phyloP scores from a whole-genome alignment of 1,140 invertebrate genomes.

The Bombus polaris region DNA sequence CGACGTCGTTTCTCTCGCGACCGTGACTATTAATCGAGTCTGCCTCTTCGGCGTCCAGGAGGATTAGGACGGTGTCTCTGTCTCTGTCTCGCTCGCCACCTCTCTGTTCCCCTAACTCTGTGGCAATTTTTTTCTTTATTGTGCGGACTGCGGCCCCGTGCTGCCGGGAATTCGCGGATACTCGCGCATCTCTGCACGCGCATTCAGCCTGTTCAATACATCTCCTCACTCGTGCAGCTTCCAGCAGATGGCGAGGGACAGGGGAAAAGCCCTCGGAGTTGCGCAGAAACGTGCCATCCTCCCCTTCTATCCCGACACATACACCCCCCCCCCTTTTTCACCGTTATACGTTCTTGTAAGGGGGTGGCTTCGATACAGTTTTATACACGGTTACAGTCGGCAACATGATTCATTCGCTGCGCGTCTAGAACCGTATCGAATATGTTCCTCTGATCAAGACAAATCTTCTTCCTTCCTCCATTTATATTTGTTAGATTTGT shows the following conservation, averaged over 20 bases:
- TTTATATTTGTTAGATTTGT: not conserved
- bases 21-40: slow-evolving; percentile 70
- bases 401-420: slow-evolving; percentile 23
- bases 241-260: slow-evolving; percentile 78
- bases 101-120: slow-evolving; percentile 58
- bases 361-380: slow-evolving; percentile 25
- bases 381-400: slow-evolving; percentile 19
- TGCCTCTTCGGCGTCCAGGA: slow-evolving; percentile 68
- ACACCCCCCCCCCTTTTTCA: not conserved
- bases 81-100: slow-evolving; percentile 27
- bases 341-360: too few species aligned
- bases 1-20: slow-evolving; percentile 66
- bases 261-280: slow-evolving; percentile 47
- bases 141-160: slow-evolving; percentile 80
- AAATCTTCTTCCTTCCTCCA: not conserved
- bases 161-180: slow-evolving; percentile 78
- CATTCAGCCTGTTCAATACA: slow-evolving; percentile 83
- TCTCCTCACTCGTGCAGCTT: slow-evolving; percentile 78
- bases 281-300: slow-evolving; percentile 49
- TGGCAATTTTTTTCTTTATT: slow-evolving; percentile 76
- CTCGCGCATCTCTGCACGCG: slow-evolving; percentile 81
- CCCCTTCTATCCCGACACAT: not conserved
- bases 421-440: not conserved
- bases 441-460: not conserved
- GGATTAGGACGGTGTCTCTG: slow-evolving; percentile 60